Base-by-base conservation (phyloP, 2,888 invertebrate species). In the Torymus texanus region DNA sequence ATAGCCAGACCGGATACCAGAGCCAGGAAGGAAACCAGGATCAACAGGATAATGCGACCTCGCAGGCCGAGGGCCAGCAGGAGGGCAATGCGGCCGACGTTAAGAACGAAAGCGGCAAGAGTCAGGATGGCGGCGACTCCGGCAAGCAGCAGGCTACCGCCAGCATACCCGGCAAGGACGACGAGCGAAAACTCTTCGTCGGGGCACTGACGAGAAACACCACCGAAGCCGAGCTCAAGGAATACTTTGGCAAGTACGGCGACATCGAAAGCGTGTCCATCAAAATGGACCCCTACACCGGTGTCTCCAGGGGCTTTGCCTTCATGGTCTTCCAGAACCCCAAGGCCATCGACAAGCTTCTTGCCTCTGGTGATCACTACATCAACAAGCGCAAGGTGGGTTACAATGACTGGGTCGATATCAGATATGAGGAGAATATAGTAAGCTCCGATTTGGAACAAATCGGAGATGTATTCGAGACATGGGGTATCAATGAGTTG, bases 161-260 rank as follows among this genome's bases (percentile, higher is more conserved):
- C 73, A 89, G 89, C 55, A 90, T 90, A 62, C 91, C 91, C 50
- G 91, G 91, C 63, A 90, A 89, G 81, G 91, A 91, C 78, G 91
- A 91, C 83, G 91, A 91, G 89, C 93, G 93, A 83, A 94, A 94
- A 90, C 91, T 94, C 70, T 94, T 94, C 90, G 92, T 94, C 86
- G 94, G 94, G 83, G 94, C 93, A 62, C 88, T 94, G 66, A 93
- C 93, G 85, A 92, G 93, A 90, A 93, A 93, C 86, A 93, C 93
- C 62, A 90, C 90, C 66, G 91, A 91, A 91, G 92, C 92, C 88
- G 93, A 94, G 87, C 88, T 94, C 82, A 91, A 92, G 83, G 93
- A 93, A 79, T 93, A 94, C 87, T 94, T 94, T 88, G 90, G 91
- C 83, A 93, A 93, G 87, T 94, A 91, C 87, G 94, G 94, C 67